Percentiles rank a stretch among this genome's conserved stretches.
phyloP scores from a whole-genome alignment of 2,888 invertebrate genomes.

The Spodoptera exigua region DNA sequence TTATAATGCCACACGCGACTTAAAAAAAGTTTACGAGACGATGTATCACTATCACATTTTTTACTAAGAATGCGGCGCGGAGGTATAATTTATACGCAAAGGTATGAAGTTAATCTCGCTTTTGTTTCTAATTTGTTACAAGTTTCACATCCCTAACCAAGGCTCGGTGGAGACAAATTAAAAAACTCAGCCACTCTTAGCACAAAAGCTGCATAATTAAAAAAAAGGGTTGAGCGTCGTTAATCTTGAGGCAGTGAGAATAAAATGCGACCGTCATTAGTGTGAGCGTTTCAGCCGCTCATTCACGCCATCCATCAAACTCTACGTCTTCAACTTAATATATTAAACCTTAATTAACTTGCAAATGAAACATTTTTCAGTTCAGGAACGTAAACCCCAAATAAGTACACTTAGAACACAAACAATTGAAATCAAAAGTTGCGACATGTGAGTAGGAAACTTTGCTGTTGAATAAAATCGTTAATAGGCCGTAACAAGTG shows the following conservation, averaged over 20 bases:
- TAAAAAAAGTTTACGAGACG: slow-evolving; percentile 20
- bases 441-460: slow-evolving; percentile 14
- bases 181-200: slow-evolving; percentile 60
- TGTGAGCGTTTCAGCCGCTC: slow-evolving; percentile 50
- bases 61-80: slow-evolving; percentile 7
- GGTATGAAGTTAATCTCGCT: slow-evolving; percentile 46
- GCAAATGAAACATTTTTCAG: slow-evolving; percentile 5
- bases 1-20: slow-evolving; percentile 26
- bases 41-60: slow-evolving; percentile 17
- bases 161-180: slow-evolving; percentile 60
- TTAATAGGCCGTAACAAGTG: slow-evolving; percentile 20
- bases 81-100: slow-evolving; percentile 22
- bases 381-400: background rate
- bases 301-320: slow-evolving; percentile 68
- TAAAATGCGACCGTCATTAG: slow-evolving; percentile 74
- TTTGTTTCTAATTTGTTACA: slow-evolving; percentile 54
- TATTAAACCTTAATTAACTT: slow-evolving; percentile 15
- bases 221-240: slow-evolving; percentile 74
- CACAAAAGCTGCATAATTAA: slow-evolving; percentile 77
- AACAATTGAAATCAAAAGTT: slow-evolving; percentile 16
- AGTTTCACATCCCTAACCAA: slow-evolving; percentile 51
- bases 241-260: slow-evolving; percentile 72
- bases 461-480: slow-evolving; percentile 26
- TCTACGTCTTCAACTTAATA: slow-evolving; percentile 50
- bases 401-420: slow-evolving; percentile 5